These are phyloP conservation scores for Orientallactaga bullata DNA, from an alignment of 2,113 vertebrate species.

Conservation along the genomic window DNA sequence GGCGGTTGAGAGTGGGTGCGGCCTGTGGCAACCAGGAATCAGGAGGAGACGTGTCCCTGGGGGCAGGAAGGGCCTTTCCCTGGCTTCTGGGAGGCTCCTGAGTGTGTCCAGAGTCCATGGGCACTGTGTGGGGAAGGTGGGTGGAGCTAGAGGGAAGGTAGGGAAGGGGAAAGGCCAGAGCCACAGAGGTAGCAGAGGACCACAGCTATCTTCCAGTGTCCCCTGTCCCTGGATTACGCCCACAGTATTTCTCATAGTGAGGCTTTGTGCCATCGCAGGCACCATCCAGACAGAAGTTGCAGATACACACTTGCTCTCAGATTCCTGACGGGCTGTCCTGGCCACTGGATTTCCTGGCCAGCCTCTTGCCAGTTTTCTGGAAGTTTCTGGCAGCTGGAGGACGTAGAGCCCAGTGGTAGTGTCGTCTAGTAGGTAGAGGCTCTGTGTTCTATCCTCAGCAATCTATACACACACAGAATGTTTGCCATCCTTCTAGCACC, in stretches of 20 bases:
- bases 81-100: not conserved
- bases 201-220: not conserved
- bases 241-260: not conserved
- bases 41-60: not conserved
- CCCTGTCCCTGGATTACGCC: not conserved
- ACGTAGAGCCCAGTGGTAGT: not conserved
- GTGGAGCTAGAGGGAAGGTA: too few species aligned
- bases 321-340: not conserved
- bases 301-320: not conserved
- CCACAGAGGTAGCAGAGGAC: not conserved
- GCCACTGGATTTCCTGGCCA: not conserved
- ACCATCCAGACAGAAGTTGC: not conserved
- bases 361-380: slow-evolving; percentile 18
- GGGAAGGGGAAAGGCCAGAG: not conserved
- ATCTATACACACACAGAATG: not conserved
- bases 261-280: not conserved
- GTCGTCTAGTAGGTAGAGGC: not conserved
- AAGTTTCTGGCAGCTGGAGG: not conserved
- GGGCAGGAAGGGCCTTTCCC: not conserved
- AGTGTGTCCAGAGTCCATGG: not conserved
- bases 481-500: not conserved
- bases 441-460: not conserved
- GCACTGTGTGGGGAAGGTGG: not conserved
- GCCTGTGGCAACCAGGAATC: not conserved
- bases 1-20: accelerated